phyloP scores from a whole-genome alignment of 2,888 invertebrate genomes.

The Apotomis betuletana region DNA sequence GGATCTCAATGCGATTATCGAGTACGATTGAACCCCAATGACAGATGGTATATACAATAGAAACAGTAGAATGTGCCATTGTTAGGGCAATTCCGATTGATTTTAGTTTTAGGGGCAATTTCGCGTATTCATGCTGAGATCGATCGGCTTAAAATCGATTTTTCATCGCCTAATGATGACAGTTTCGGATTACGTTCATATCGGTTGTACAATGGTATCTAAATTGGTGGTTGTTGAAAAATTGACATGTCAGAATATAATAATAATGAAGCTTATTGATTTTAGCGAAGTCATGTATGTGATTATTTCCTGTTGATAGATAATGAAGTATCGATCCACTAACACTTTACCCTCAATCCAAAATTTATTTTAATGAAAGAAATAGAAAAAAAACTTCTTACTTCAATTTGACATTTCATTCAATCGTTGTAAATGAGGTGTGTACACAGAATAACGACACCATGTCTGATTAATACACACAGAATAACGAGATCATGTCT shows the following conservation, averaged over 20 bases:
- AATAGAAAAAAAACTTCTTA: too few species aligned
- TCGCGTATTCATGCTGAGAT: conserved; percentile 68
- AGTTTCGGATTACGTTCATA: conserved; percentile 54
- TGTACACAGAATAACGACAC: too few species aligned
- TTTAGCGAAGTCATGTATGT: conserved; percentile 23
- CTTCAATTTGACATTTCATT: too few species aligned
- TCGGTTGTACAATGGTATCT: conserved; percentile 48
- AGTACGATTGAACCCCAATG: conserved; percentile 71
- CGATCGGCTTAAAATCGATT: conserved; percentile 53
- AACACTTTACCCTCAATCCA: neutral
- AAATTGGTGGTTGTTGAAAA: conserved; percentile 49
- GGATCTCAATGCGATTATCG: conserved; percentile 69
- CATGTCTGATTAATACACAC: too few species aligned
- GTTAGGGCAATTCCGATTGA: conserved; percentile 68
- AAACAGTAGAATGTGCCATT: conserved; percentile 61
- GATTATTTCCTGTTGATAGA: conserved; percentile 3
- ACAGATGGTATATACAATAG: conserved; percentile 77
- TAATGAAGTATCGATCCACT: neutral
- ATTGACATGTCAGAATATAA: conserved; percentile 28
- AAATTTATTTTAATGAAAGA: too few species aligned
- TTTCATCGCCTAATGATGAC: conserved; percentile 63
- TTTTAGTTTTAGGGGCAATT: conserved; percentile 69
- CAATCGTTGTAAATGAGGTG: too few species aligned
- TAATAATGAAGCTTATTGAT: conserved; percentile 30
- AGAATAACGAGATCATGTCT: too few species aligned